Conservation (phyloP, 2,797 vertebrate genomes). For the Sebastes umbrosus region DNA sequence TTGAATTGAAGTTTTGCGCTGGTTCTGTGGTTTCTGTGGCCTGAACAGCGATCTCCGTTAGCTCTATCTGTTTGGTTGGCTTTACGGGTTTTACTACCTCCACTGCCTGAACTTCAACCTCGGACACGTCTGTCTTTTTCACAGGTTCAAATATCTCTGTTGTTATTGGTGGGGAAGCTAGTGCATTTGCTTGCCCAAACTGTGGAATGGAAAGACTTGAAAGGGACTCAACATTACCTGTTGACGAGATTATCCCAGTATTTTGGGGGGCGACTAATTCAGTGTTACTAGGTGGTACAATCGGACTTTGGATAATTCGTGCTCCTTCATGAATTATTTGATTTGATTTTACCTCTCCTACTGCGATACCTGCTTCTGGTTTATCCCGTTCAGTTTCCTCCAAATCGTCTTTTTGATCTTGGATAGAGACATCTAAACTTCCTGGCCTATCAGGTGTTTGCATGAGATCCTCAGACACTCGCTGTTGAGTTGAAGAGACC, state of each 20-base stretch:
- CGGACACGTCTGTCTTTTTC: background rate
- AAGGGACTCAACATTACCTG: slow-evolving; percentile 46
- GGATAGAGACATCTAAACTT: background rate
- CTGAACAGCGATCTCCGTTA: slow-evolving; percentile 21
- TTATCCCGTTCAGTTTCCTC: slow-evolving; percentile 24
- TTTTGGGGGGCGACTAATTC: slow-evolving; percentile 43
- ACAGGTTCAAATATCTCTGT: slow-evolving; percentile 1
- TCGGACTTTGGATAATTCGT: slow-evolving; percentile 19
- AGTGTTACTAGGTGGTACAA: background rate
- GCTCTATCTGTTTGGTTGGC: slow-evolving; percentile 13
- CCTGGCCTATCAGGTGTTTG: background rate
- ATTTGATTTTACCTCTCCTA: slow-evolving; percentile 20
- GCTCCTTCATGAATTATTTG: slow-evolving; percentile 16
- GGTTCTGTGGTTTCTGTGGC: slow-evolving; percentile 35
- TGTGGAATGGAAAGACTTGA: slow-evolving; percentile 65
- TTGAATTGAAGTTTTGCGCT: background rate
- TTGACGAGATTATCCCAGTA: slow-evolving; percentile 50
- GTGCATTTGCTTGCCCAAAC: slow-evolving; percentile 46
- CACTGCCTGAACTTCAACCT: slow-evolving; percentile 25
- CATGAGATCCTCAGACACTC: background rate
- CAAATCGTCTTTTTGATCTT: slow-evolving; percentile 19
- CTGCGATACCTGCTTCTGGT: slow-evolving; percentile 1
- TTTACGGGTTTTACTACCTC: slow-evolving; percentile 16
- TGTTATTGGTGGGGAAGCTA: background rate
- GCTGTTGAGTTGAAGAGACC: slow-evolving; percentile 4